Percentiles rank a stretch among this genome's conserved stretches.
Conservation (phyloP, 2,888 invertebrate genomes). For the Scaptomyza flava region DNA sequence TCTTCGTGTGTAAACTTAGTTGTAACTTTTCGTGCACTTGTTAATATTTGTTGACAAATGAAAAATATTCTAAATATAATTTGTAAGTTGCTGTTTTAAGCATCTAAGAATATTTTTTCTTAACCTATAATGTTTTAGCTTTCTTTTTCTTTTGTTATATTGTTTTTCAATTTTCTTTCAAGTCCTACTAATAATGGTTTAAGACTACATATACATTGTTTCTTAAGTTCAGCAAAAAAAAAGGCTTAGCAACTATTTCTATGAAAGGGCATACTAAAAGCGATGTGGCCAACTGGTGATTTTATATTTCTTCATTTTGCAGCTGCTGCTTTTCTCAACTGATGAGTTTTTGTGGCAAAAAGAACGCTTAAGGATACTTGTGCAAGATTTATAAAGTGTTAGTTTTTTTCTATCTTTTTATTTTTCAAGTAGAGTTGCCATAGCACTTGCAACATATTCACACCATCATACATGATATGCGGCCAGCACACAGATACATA, state of each 20-base stretch:
- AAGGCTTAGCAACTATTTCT: neutral
- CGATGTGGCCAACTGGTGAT: neutral
- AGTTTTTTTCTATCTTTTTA: slow-evolving; percentile 49
- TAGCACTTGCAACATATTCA: slow-evolving; percentile 36
- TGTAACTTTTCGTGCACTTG: neutral
- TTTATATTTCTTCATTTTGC: slow-evolving; percentile 7
- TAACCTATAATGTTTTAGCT: too few relatives aligned
- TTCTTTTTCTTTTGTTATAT: neutral
- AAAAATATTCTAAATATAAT: too few relatives aligned
- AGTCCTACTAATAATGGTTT: too few relatives aligned
- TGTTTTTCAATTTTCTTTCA: neutral
- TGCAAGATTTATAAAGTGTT: slow-evolving; percentile 76
- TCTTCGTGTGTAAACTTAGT: neutral
- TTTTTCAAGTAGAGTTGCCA: slow-evolving; percentile 56
- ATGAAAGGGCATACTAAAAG: slow-evolving; percentile 20
- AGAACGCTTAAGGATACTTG: slow-evolving; percentile 74
- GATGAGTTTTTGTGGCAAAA: slow-evolving; percentile 49
- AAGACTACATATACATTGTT: neutral
- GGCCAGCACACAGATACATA: slow-evolving; percentile 13
- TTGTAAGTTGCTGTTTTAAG: too few relatives aligned
- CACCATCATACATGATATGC: neutral
- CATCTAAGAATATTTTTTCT: too few relatives aligned
- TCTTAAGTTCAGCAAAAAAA: too few relatives aligned
- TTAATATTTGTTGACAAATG: too few relatives aligned
- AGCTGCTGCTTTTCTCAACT: slow-evolving; percentile 38